Base-by-base conservation (phyloP, 2,888 invertebrate species). In the Trichacis sp. region DNA sequence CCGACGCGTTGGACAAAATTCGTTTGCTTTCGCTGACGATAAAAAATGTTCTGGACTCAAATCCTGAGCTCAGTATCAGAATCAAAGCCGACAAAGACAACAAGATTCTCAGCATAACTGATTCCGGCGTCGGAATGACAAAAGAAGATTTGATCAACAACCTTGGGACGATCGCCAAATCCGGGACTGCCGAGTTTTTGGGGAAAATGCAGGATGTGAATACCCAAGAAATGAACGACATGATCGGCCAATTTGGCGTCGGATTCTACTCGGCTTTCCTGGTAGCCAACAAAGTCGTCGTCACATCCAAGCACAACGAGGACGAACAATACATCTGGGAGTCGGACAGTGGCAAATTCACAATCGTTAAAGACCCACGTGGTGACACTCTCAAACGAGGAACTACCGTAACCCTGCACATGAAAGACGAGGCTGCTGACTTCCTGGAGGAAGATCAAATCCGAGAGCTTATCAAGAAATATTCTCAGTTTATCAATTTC, bases 401-500 rank as follows among this genome's bases (percentile, higher is more conserved):
- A 82, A 93, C 96, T 11, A 92, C 93, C 72, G 89, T 96, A 80
- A 94, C 93, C 73, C 87, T 99, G 74, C 91, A 96, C 81, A 86
- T 99, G 85, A 99, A 99, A 87, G 96, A 98, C 75, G 99, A 99
- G 87, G 97, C 98, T 18, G 89, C 92, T 72, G 98, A 98, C 87
- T 99, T 94, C 88, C 86, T 98, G 78, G 97, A 99, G 85, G 90
- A 93, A 70, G 93, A 95, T 79, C 96, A 96, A 0, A 89, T 99
- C 73, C 92, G 92, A 77, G 91, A 92, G 75, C 88, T 99, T 63
- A 93, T 99, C 67, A 94, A 93, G 86, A 99, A 98, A 86, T 99
- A 99, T 87, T 97, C 97, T 3, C 98, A 99, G 87, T 99, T 99
- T 87, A 99, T 99, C 84, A 99, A 98, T 86, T 99, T 99, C 90